Percentiles rank a stretch among this genome's conserved stretches.
These are phyloP conservation scores for Schmidtea mediterranea DNA, from an alignment of 1,140 invertebrate species.

Conservation along the genomic window DNA sequence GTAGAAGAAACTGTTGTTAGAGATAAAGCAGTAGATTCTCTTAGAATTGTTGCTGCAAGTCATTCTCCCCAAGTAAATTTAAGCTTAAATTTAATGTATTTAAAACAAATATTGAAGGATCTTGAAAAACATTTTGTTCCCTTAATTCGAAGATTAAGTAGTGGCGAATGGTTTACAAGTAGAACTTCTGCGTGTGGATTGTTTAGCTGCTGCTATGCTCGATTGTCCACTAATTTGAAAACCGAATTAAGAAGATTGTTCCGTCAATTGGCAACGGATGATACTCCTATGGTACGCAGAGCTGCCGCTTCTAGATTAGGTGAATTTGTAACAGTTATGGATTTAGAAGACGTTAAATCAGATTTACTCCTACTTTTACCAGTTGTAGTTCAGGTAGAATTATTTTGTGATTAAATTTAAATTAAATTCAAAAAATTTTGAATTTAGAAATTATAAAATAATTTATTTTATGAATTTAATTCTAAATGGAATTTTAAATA, in stretches of 20 bases:
- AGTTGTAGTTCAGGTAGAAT: conserved; percentile 45
- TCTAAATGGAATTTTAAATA: no score
- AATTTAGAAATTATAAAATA: no score
- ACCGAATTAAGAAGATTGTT: conserved; percentile 30
- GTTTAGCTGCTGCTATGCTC: conserved; percentile 47
- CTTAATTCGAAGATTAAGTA: background rate
- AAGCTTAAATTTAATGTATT: conserved; percentile 67
- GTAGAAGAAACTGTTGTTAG: conserved; percentile 96
- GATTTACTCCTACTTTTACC: conserved; percentile 92
- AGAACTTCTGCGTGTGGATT: conserved; percentile 77
- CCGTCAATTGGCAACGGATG: conserved; percentile 65
- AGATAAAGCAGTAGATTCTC: conserved; percentile 88
- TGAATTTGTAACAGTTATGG: conserved; percentile 42
- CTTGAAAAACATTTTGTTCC: conserved; percentile 18
- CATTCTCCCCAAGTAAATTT: conserved; percentile 62
- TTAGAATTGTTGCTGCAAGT: conserved; percentile 57
- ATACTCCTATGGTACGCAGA: conserved; percentile 89
- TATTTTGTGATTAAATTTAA: no score
- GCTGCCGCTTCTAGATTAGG: conserved; percentile 85
- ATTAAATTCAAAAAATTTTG: no score
- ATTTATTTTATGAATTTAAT: no score
- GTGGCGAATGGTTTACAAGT: conserved; percentile 78
- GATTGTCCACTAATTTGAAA: conserved; percentile 23
- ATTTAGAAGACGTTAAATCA: conserved; percentile 74
- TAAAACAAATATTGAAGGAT: conserved; percentile 55